phyloP scores from a whole-genome alignment of 2,797 vertebrate species.

The Pelobates cultripes region DNA sequence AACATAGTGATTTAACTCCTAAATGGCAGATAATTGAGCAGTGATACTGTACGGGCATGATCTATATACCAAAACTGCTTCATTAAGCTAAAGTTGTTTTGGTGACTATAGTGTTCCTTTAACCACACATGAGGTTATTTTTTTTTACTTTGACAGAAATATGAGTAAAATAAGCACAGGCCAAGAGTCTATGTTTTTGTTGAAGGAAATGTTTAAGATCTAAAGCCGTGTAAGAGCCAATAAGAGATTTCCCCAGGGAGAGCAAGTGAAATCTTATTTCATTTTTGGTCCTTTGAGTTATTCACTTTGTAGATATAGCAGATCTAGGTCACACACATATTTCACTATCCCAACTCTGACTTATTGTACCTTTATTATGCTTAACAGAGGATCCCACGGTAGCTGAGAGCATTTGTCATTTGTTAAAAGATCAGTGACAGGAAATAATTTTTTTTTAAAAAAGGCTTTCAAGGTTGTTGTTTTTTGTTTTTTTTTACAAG shows the following conservation, averaged over 20 bases:
- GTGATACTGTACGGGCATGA: too few relatives aligned
- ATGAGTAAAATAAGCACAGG: too few relatives aligned
- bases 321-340: not conserved
- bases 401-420: not conserved
- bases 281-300: not conserved
- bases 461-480: not conserved
- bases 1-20: too few relatives aligned
- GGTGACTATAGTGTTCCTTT: too few relatives aligned
- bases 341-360: not conserved
- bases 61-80: too few relatives aligned
- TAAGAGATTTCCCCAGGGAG: not conserved
- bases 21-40: too few relatives aligned
- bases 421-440: not conserved
- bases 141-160: too few relatives aligned
- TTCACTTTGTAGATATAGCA: not conserved
- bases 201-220: not conserved
- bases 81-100: too few relatives aligned
- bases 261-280: not conserved
- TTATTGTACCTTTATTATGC: too few relatives aligned
- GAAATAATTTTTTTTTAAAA: not conserved
- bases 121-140: too few relatives aligned
- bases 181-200: too few relatives aligned
- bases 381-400: not conserved
- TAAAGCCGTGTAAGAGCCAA: not conserved
- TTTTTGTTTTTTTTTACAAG: too few relatives aligned